Evolutionary conservation across 2,113 vertebrate genomes (phyloP).

Genomic region (Syngnathus scovelli): DNA sequence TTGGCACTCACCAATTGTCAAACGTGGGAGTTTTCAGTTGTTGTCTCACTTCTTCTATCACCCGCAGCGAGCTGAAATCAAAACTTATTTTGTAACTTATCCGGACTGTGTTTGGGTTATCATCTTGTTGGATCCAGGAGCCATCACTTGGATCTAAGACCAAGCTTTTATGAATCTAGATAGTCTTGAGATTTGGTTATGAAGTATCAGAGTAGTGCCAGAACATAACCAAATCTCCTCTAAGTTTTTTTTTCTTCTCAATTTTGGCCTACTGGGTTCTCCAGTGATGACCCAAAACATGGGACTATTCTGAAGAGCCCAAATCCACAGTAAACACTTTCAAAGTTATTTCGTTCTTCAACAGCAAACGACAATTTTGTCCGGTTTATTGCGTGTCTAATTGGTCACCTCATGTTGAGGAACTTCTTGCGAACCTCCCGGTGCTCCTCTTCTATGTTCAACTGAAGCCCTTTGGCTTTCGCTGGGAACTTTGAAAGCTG

Average conservation of each 20-base stretch:
- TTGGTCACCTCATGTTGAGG: conserved; percentile 56
- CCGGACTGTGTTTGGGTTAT: neutral
- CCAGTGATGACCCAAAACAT: neutral
- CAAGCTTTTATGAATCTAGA: neutral
- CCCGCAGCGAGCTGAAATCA: conserved; percentile 47
- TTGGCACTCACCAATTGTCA: conserved; percentile 58
- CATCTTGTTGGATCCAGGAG: neutral
- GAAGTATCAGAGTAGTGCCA: neutral
- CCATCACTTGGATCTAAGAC: neutral
- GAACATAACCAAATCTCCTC: too few relatives aligned
- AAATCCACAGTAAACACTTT: neutral
- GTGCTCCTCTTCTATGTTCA: conserved; percentile 47
- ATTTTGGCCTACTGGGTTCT: neutral
- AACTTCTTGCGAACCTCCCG: conserved; percentile 47
- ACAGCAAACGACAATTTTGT: neutral
- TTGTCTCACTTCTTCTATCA: conserved; percentile 59
- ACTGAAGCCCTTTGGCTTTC: conserved; percentile 18
- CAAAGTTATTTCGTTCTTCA: neutral
- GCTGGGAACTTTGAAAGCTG: conserved; percentile 23
- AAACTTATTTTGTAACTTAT: too few relatives aligned
- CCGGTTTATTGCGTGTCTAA: neutral
- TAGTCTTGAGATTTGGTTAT: neutral
- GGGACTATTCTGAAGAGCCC: neutral
- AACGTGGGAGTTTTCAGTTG: conserved; percentile 59
- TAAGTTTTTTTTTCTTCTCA: neutral